Base-by-base conservation (phyloP, 2,113 vertebrate species). In the Eleginops maclovinus region DNA sequence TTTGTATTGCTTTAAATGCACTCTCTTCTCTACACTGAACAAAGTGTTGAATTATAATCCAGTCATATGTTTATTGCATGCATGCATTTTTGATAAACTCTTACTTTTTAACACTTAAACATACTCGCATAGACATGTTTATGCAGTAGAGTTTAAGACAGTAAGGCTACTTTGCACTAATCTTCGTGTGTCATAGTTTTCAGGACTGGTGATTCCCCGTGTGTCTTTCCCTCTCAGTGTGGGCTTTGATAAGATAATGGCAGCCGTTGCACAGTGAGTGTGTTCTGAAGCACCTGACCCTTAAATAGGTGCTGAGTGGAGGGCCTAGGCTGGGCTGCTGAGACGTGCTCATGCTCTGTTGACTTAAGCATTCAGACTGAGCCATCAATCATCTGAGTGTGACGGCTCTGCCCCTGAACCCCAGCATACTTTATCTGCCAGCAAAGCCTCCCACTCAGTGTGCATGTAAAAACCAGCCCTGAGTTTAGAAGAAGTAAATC, bases 361-460 rank as follows among this genome's bases (percentile, higher is more conserved):
- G 94, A 95, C 93, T 94, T 93, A 93, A 94, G 93, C 88, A 85
- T 91, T 93, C 89, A 87, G 89, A 89, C 88, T 72, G 72, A 84
- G 92, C 93, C 94, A 95, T 95, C 94, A 92, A 94, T 95, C 94
- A 94, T 93, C 84, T 8, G 21, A 36, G 55, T 77, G 91, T 94
- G 94, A 95, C 93, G 84, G 88, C 24, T 81, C 85, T 83, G 88
- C 90, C 88, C 87, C 88, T 72, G 83, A 92, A 93, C 92, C 89
- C 84, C 72, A 19, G 72, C 40, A 36, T 66, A 83, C 87, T 92
- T 86, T 82, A 92, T 92, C 93, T 92, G 92, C 86, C 86, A 72
- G 83, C 78, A 90, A 86, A 75, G 81, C 82, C 85, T 80, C 82
- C 72, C 62, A 64, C 85, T 78, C 75, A 26, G 59, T 40, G 80